Conservation (phyloP, 2,797 vertebrate genomes). For the Danio aesculapii region DNA sequence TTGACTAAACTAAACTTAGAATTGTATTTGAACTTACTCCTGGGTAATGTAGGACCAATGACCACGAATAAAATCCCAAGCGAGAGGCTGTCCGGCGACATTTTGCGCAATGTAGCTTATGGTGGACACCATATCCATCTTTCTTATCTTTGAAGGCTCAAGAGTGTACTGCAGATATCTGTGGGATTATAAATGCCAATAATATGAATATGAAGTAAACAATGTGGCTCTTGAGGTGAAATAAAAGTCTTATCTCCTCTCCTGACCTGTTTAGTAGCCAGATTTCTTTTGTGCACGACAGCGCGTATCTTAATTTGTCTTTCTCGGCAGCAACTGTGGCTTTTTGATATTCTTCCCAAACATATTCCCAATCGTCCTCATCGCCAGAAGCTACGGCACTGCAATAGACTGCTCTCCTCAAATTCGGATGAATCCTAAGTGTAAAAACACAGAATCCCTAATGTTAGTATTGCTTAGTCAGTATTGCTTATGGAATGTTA, state of each 20-base stretch:
- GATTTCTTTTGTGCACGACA: constrained; percentile 85
- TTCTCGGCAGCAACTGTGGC: constrained; percentile 77
- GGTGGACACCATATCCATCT: constrained; percentile 79
- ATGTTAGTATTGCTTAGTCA: too few species aligned
- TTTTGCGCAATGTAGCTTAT: constrained; percentile 83
- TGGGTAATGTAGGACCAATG: constrained; percentile 81
- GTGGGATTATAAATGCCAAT: constrained; percentile 7
- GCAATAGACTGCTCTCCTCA: constrained; percentile 88
- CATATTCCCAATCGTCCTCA: constrained; percentile 85
- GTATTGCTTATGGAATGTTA: background rate
- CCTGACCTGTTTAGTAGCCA: constrained; percentile 91
- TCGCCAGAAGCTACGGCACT: constrained; percentile 82
- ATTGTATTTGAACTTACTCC: constrained; percentile 81
- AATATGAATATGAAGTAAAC: background rate
- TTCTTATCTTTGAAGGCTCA: constrained; percentile 82
- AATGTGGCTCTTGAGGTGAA: background rate
- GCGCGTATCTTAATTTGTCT: constrained; percentile 79
- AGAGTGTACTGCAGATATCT: constrained; percentile 90
- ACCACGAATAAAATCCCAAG: constrained; percentile 89
- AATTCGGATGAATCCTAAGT: constrained; percentile 83
- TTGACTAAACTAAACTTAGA: too few species aligned
- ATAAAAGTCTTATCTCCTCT: background rate
- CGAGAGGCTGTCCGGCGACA: constrained; percentile 82
- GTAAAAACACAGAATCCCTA: background rate
- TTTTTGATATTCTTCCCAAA: constrained; percentile 76